Evolutionary conservation across 2,113 vertebrate genomes (phyloP).

Genomic region (Pogonocichla stellata): DNA sequence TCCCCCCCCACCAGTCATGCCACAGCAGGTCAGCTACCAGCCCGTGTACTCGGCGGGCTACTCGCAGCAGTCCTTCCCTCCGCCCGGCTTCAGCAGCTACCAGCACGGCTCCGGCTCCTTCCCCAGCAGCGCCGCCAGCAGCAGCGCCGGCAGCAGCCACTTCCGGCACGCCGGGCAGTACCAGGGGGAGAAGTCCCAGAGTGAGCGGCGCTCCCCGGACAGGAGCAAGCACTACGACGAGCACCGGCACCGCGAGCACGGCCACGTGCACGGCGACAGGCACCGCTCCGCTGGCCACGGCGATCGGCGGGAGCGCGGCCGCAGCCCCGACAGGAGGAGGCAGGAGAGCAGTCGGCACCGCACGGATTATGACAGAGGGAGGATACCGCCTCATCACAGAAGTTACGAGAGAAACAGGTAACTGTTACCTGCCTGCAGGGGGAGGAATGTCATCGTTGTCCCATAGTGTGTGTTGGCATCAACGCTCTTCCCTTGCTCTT

Average conservation of each 20-base stretch:
- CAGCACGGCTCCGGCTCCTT: slow-evolving; percentile 78
- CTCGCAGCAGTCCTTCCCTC: slow-evolving; percentile 81
- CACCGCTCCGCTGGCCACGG: slow-evolving; percentile 76
- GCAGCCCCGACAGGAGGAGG: slow-evolving; percentile 84
- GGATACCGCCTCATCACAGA: slow-evolving; percentile 82
- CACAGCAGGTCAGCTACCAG: slow-evolving; percentile 86
- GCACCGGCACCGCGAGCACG: slow-evolving; percentile 83
- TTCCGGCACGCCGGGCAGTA: slow-evolving; percentile 82
- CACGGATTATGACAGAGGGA: slow-evolving; percentile 83
- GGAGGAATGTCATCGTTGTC: rapidly evolving
- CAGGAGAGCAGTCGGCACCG: slow-evolving; percentile 82
- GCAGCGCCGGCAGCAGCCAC: slow-evolving; percentile 65
- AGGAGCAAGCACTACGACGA: slow-evolving; percentile 84
- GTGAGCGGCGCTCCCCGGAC: slow-evolving; percentile 82
- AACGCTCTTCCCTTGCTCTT: neutral
- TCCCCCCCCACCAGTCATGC: slow-evolving; percentile 78
- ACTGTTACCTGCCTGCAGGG: neutral
- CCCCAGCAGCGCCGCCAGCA: slow-evolving; percentile 16
- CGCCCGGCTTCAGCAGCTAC: slow-evolving; percentile 81
- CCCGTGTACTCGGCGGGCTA: slow-evolving; percentile 84
- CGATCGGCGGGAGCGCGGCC: slow-evolving; percentile 85
- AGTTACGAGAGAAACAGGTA: slow-evolving; percentile 92
- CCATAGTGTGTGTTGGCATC: rapidly evolving
- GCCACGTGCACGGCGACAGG: slow-evolving; percentile 78
- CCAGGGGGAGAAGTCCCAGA: slow-evolving; percentile 77